A percentile compares a stretch with the other conserved stretches of the same genome.
Conservation (phyloP, 2,113 vertebrate species). For the Caranx ignobilis region DNA sequence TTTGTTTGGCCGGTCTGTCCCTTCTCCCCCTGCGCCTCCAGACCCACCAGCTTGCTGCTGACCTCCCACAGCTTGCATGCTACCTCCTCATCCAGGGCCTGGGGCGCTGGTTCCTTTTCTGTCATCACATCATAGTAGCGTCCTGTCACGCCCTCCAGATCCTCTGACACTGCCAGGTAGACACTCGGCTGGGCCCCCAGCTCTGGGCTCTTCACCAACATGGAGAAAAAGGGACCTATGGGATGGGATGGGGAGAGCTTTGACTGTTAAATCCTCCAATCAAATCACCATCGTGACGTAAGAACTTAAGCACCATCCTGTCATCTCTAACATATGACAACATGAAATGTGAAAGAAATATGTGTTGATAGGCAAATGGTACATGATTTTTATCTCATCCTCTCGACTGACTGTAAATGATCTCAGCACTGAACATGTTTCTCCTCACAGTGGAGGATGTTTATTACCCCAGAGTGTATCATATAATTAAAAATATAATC, state of each 20-base stretch:
- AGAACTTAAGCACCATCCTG: not conserved
- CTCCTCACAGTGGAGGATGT: not conserved
- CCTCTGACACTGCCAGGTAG: conserved; percentile 86
- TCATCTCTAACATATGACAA: not conserved
- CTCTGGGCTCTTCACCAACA: conserved; percentile 87
- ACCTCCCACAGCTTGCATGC: conserved; percentile 86
- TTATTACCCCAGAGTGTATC: conserved; percentile 22
- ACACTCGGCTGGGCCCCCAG: conserved; percentile 88
- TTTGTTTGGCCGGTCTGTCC: conserved; percentile 20
- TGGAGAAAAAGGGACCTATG: conserved; percentile 88
- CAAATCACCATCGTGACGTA: not conserved
- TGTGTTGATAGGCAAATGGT: too few species aligned
- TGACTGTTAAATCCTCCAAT: not conserved
- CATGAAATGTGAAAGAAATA: not conserved
- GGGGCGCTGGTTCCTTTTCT: conserved; percentile 86
- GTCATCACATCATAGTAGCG: conserved; percentile 88
- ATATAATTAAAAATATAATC: conserved; percentile 18
- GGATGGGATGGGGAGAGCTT: not conserved
- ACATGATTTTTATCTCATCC: not conserved
- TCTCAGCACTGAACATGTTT: conserved; percentile 14
- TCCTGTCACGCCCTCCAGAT: conserved; percentile 85
- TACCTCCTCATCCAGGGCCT: conserved; percentile 84
- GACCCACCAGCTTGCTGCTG: conserved; percentile 86
- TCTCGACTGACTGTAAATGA: not conserved
- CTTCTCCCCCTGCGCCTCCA: conserved; percentile 67